Evolutionary conservation across 1,140 invertebrate species (phyloP), one percentile per base, ranked within the genome.

Genomic region (roundworm (Caenorhabditis elegans)): DNA sequence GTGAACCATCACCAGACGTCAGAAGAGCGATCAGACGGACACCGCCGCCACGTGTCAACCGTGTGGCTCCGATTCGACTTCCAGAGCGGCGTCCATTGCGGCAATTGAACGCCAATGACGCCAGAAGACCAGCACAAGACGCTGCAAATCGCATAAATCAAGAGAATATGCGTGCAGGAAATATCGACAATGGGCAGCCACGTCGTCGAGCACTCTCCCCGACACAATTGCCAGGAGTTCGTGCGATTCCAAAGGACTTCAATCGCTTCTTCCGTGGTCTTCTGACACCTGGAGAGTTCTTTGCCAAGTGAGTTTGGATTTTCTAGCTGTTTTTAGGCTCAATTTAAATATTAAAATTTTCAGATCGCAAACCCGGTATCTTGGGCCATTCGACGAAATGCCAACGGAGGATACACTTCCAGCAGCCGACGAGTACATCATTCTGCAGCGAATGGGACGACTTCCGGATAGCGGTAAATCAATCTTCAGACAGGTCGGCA

Each of bases 151-250:
- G 39, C 39, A 43, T 5, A 43, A 28, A 39, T 17, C 34, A 28
- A 24, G 3, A 31, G 53, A 53, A 53, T 26, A 10, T 3, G 17
- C 28, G n/a, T 10, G 28, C 28, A 34, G 28, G 4, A 17, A n/a
- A n/a, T 8, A 22, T 34, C n/a, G 28, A 65, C 3, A 36, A 34
- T 36, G 28, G 4, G 6, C 22, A 53, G 2, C 2, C 34, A 19
- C 60, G 60, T 70, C 60, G 31, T 43, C 60, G 60, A 3, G n/a
- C 60, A 22, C n/a, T 70, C n/a, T 70, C 60, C n/a, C 60, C 60
- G 6, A 70, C 60, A n/a, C 34, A 70, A 11, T 24, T 70, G 17
- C 60, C 60, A 19, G 60, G 60, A 0, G 60, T 70, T 19, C 60
- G 34, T 22, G 60, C 60, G 2, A 39, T 70, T 39, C 60, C 60